Evolutionary conservation across 2,113 vertebrate genomes (phyloP), one percentile per base, ranked within the genome.

Genomic region (Mirounga angustirostris): DNA sequence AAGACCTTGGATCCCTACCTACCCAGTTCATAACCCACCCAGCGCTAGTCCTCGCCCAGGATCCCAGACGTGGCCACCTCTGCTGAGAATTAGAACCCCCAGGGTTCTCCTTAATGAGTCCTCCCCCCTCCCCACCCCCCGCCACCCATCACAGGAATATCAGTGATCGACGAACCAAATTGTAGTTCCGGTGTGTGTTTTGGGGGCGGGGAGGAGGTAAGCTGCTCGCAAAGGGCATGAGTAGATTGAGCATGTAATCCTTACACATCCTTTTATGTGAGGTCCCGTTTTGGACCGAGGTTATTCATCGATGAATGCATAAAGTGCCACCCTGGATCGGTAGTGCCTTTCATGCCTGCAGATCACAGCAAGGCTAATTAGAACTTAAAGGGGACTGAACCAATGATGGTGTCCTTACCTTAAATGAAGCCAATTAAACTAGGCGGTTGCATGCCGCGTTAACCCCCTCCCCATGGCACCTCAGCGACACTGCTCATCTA

Each of bases 171-270:
- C 3, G 14, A 79, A 30, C 36, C 28, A 87, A 59, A 50, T 0
- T 65, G 22, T 14, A 79, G 9, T 11, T 40, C 36, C 0, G 11
- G 54, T 19, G 79, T 58, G 50, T 15, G 7, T 71, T 8, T 50
- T 1, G 19, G 19, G 33, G 40, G 7, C 0, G 6, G 10, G 1
- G 13, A 80, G 11, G 8, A 56, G 24, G 85, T 30, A 83, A 40
- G 33, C 4, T 5, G 15, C 36, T 43, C 26, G 0, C 16, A 0
- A 4, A 10, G 3, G 22, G 67, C 76, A 1, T 10, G 26, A 58
- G 59, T 22, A 54, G 30, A 15, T 0, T 8, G 0, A 18, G 73
- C 56, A 15, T 0, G n/a, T 36, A 18, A 28, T 21, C 56, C 21
- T 69, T 22, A 43, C 18, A 4, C 18, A 33, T 14, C 52, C 79